A percentile compares a stretch with the other conserved stretches of the same genome.
These are phyloP conservation scores for Latrodectus geometricus DNA, from an alignment of 1,140 invertebrate species.

Conservation along the genomic window DNA sequence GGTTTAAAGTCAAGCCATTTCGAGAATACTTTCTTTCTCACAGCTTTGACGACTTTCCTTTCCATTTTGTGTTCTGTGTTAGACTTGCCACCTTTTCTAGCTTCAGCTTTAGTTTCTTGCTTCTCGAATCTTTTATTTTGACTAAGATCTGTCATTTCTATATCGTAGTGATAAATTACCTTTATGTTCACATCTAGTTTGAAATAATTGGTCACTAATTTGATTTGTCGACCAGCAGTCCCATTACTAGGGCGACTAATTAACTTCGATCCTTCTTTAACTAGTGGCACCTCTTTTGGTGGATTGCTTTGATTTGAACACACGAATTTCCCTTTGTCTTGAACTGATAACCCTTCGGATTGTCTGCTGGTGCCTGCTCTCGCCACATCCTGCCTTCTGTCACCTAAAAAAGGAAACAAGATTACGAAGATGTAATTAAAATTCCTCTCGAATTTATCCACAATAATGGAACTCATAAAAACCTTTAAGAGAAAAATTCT, in stretches of 20 bases:
- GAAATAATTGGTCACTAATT: constrained; percentile 7
- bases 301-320: no score
- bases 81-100: background rate
- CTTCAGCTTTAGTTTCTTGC: background rate
- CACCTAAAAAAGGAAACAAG: no score
- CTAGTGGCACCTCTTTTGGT: no score
- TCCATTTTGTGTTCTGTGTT: background rate
- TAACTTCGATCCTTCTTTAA: no score
- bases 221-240: background rate
- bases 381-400: no score
- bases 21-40: background rate
- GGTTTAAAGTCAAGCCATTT: background rate
- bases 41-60: background rate
- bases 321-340: no score
- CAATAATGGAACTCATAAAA: no score
- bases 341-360: no score
- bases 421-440: no score
- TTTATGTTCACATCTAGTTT: background rate
- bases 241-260: background rate
- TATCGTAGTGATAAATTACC: constrained; percentile 13
- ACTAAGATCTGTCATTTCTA: background rate
- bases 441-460: no score
- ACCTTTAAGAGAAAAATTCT: no score
- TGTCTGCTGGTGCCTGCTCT: no score
- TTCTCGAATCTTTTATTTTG: background rate